These are phyloP conservation scores for Scaptomyza caliginosa DNA, from an alignment of 2,888 invertebrate species.

Conservation along the genomic window DNA sequence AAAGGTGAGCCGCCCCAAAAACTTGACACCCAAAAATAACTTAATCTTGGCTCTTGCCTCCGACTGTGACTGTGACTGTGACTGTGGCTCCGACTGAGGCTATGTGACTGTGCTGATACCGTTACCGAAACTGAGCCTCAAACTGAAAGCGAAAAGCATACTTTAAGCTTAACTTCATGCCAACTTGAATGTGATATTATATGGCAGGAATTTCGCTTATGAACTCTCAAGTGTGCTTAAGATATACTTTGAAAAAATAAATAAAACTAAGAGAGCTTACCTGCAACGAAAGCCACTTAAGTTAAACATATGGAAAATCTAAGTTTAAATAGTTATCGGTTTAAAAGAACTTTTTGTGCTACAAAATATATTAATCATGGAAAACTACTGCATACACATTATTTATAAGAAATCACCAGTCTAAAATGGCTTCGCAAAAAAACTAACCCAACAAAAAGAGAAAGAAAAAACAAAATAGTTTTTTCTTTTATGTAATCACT, in stretches of 20 bases:
- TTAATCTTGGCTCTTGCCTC: slow-evolving; percentile 18
- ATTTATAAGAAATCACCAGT: not conserved
- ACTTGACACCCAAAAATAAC: slow-evolving; percentile 19
- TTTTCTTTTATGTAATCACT: slow-evolving; percentile 12
- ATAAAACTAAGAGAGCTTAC: not conserved
- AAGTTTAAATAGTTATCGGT: not conserved
- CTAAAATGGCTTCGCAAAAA: not conserved
- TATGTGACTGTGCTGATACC: slow-evolving; percentile 8
- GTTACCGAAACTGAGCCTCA: slow-evolving; percentile 1
- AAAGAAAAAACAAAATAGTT: slow-evolving; percentile 6
- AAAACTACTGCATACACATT: not conserved
- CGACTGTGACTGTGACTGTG: slow-evolving; percentile 15
- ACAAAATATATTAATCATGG: not conserved
- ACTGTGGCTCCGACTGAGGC: slow-evolving; percentile 20
- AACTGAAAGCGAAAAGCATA: slow-evolving; percentile 7
- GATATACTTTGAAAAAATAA: not conserved
- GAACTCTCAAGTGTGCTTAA: slow-evolving; percentile 8
- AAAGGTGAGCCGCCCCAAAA: slow-evolving; percentile 32
- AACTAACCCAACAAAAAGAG: slow-evolving; percentile 3
- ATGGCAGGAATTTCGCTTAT: slow-evolving; percentile 5
- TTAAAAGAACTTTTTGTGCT: not conserved
- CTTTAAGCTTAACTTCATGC: slow-evolving; percentile 20
- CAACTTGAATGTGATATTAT: slow-evolving; percentile 3
- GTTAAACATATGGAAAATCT: not conserved
- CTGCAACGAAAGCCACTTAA: not conserved